Evolutionary conservation across 1,140 invertebrate species (phyloP).

Genomic region (Eufriesea mexicana): DNA sequence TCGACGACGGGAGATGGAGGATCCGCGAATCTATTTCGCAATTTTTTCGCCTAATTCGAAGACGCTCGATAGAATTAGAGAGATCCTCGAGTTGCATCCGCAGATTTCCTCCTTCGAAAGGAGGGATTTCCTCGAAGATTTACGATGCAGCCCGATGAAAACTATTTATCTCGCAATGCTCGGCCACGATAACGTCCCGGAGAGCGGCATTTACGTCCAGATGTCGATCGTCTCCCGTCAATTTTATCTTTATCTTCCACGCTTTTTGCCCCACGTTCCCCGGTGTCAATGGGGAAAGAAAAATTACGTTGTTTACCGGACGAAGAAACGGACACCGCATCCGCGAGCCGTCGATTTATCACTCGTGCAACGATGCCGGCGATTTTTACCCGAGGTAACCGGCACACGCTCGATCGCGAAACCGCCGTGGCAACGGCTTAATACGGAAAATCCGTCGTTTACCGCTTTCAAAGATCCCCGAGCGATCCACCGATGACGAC

Average conservation of each 20-base stretch:
- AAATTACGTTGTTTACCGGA: constrained; percentile 14
- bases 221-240: constrained; percentile 55
- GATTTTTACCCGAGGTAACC: background rate
- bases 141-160: constrained; percentile 76
- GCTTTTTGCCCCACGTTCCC: constrained; percentile 34
- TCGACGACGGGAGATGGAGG: background rate
- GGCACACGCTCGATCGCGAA: no score
- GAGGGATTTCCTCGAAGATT: constrained; percentile 71
- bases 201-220: constrained; percentile 46
- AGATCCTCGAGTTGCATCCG: background rate
- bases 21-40: background rate
- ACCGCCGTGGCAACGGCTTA: no score
- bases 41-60: background rate
- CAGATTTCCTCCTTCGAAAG: constrained; percentile 26
- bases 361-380: no score
- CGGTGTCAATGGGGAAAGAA: constrained; percentile 32
- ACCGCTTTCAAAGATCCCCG: no score
- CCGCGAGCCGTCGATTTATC: background rate
- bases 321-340: background rate
- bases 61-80: constrained; percentile 8
- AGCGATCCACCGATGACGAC: no score
- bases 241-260: constrained; percentile 49
- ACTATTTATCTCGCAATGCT: constrained; percentile 74
- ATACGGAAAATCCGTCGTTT: no score
- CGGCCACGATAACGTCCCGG: constrained; percentile 66